Evolutionary conservation across 2,888 invertebrate species (phyloP).

Genomic region (Scaptomyza tumidula): DNA sequence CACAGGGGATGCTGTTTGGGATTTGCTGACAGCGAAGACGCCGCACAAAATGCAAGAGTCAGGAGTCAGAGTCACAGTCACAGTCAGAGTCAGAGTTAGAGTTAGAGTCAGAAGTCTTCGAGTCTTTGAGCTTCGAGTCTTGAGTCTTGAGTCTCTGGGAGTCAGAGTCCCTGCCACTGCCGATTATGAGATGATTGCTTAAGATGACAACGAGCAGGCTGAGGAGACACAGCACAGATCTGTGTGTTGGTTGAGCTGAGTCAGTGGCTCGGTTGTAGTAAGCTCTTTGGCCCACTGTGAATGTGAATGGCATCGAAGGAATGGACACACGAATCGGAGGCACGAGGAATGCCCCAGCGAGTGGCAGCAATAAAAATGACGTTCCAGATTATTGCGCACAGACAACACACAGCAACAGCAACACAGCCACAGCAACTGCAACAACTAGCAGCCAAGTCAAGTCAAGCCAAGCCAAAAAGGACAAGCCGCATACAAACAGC

Average conservation of each 20-base stretch:
- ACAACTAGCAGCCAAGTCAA: slow-evolving; percentile 24
- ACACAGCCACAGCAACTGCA: slow-evolving; percentile 12
- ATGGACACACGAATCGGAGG: slow-evolving; percentile 32
- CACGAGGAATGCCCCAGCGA: slow-evolving; percentile 72
- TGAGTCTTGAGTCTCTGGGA: not conserved
- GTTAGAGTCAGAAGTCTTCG: too few species aligned
- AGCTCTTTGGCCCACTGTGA: slow-evolving; percentile 37
- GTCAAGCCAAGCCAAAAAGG: slow-evolving; percentile 21
- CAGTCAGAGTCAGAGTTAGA: slow-evolving; percentile 20
- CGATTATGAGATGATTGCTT: slow-evolving; percentile 79
- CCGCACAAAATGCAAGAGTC: slow-evolving; percentile 52
- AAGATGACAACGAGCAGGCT: slow-evolving; percentile 78
- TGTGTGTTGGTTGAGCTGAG: slow-evolving; percentile 16
- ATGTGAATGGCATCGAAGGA: slow-evolving; percentile 41
- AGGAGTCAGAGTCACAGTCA: slow-evolving; percentile 26
- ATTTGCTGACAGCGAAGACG: slow-evolving; percentile 54
- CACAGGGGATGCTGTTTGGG: slow-evolving; percentile 25
- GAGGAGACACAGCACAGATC: slow-evolving; percentile 24
- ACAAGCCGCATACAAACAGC: slow-evolving; percentile 16
- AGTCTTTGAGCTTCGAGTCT: too few species aligned
- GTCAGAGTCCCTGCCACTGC: slow-evolving; percentile 63
- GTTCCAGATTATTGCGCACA: slow-evolving; percentile 76
- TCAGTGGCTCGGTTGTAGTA: slow-evolving; percentile 30
- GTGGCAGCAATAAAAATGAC: slow-evolving; percentile 78
- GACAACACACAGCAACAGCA: slow-evolving; percentile 23